Percentiles rank a stretch among this genome's conserved stretches.
These are phyloP conservation scores for Theropithecus gelada DNA, from an alignment of 2,113 vertebrate genomes.

Conservation along the genomic window DNA sequence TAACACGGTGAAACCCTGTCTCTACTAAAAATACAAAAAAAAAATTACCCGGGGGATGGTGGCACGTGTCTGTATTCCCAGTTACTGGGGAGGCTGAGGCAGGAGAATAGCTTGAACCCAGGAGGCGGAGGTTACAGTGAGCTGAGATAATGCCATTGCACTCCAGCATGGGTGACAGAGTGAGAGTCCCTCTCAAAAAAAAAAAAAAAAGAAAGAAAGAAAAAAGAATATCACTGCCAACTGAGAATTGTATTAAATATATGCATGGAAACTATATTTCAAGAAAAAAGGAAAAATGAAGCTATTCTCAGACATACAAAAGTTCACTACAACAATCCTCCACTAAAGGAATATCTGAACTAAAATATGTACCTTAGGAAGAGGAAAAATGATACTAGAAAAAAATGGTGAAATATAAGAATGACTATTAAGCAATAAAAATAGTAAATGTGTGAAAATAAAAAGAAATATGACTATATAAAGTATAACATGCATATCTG, in stretches of 20 bases:
- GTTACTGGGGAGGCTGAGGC: no score
- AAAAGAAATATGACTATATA: not conserved
- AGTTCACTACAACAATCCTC: not conserved
- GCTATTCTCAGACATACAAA: not conserved
- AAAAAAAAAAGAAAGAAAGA: no score
- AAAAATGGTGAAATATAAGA: not conserved
- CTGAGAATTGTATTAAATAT: not conserved
- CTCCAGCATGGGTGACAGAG: no score
- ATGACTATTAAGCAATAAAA: not conserved
- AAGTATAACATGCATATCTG: not conserved
- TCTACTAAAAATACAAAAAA: no score
- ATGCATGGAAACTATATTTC: not conserved
- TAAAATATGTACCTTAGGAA: not conserved
- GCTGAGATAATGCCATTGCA: no score
- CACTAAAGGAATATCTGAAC: not conserved
- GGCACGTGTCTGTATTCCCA: no score
- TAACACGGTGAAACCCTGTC: no score
- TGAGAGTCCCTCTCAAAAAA: no score
- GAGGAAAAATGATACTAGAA: not conserved
- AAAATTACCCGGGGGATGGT: no score
- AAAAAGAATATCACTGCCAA: not conserved
- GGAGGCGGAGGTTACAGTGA: no score
- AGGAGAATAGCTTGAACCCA: no score
- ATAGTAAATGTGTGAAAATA: not conserved
- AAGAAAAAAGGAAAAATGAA: not conserved